phyloP scores from a whole-genome alignment of 2,888 invertebrate genomes.

The Holacanthella duospinosa region DNA sequence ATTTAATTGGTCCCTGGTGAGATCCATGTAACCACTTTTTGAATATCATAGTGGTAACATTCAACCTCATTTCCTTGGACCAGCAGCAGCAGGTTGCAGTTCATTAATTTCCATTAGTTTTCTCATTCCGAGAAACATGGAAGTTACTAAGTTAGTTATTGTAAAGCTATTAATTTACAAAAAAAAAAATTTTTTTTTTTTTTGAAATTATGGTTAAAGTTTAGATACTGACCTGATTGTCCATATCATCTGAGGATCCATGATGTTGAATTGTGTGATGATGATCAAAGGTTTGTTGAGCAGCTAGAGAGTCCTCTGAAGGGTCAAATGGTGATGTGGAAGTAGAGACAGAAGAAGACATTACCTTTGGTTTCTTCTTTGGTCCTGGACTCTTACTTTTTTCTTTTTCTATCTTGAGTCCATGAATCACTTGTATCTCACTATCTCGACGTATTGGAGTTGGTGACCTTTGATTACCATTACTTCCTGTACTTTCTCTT shows the following conservation, averaged over 20 bases:
- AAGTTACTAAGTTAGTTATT: no score
- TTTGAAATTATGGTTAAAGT: no score
- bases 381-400: conserved; percentile 18
- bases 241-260: no score
- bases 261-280: no score
- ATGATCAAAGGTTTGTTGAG: neutral
- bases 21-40: neutral
- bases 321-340: conserved; percentile 20
- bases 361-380: conserved; percentile 28
- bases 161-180: no score
- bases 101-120: neutral
- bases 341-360: conserved; percentile 23
- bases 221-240: no score
- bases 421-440: neutral
- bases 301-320: no score
- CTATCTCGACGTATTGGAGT: neutral
- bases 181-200: no score
- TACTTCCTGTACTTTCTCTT: conserved; percentile 23
- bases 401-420: conserved; percentile 1
- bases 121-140: no score
- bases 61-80: neutral
- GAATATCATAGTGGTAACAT: no score
- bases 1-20: neutral
- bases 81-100: neutral
- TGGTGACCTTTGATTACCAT: conserved; percentile 7